These are phyloP conservation scores for Brachionus manjavacas DNA, from an alignment of 1,140 invertebrate species.

Conservation along the genomic window DNA sequence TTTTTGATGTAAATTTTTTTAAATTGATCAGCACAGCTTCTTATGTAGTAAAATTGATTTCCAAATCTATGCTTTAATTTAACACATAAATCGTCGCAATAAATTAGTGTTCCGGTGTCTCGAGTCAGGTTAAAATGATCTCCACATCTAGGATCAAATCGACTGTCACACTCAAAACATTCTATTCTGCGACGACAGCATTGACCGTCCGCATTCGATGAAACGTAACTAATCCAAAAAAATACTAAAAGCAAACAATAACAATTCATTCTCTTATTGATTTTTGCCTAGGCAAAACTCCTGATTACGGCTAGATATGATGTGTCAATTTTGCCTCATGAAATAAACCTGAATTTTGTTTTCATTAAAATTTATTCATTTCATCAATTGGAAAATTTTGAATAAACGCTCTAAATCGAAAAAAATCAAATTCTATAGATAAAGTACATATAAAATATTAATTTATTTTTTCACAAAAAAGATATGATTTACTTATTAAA, in stretches of 20 bases:
- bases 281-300: background rate
- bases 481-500: too few species aligned
- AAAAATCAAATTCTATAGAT: background rate
- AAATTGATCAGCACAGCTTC: slow-evolving; percentile 40
- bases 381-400: background rate
- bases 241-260: slow-evolving; percentile 8
- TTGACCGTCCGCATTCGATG: slow-evolving; percentile 13
- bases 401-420: background rate
- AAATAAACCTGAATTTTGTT: background rate
- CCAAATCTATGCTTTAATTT: slow-evolving; percentile 37
- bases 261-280: background rate
- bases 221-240: background rate
- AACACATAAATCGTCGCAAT: slow-evolving; percentile 29
- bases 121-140: slow-evolving; percentile 10
- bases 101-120: background rate
- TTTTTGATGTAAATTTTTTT: slow-evolving; percentile 42
- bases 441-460: background rate
- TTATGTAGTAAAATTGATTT: slow-evolving; percentile 7
- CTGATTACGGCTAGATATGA: background rate
- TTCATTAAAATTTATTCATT: background rate
- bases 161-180: slow-evolving; percentile 34
- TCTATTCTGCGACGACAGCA: slow-evolving; percentile 15
- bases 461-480: background rate
- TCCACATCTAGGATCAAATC: slow-evolving; percentile 31
- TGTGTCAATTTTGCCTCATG: background rate